Base-by-base conservation (phyloP, 2,888 invertebrate species). In the Tenthredo mesomela region DNA sequence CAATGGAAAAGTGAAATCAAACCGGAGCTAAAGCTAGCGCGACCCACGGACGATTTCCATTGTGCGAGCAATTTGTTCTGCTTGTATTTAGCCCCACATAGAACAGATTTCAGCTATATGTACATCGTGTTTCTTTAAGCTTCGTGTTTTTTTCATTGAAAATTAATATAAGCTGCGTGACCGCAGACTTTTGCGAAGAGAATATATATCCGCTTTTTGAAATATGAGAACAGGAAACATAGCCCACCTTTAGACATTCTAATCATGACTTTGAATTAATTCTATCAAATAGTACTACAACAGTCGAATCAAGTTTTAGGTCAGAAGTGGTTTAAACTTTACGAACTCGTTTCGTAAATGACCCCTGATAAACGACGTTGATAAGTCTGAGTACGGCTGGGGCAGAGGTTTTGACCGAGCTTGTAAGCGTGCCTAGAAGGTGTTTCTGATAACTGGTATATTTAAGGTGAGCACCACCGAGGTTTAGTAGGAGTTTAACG, bases 1-100 rank as follows among this genome's bases (percentile, higher is more conserved):
- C 90, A 88, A 90, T 90, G 85, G 88, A 89, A 89, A 90, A 90
- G 91, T 90, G 90, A 91, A 91, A 90, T 88, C 88, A 33, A 86
- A 84, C 75, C 70, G 84, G 61, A 37, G 65, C 80, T 78, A 37
- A 75, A 43, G 40, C 73, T 50, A 58, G 15, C 82, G 5, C 58
- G 37, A 73, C 54, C 83, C 84, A 37, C 54, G 58, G 71, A 37
- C 82, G 47, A 80, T 80, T 58, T 82, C 85, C 73, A 85, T 80
- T 65, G 50, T 73, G 40, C 83, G 61, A n/a, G 61, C 61, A 58
- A 80, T 80, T 80, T 58, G 80, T 80, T 80, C 80, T 80, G 80
- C 80, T 80, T 80, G 58, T 61, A 61, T 18, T n/a, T 73, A 43
- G n/a, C 33, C 33, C 33, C 70, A 18, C 33, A 70, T 21, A 61